Conservation (phyloP, 92 coral and sea anemone genomes). For the Parazoanthus atlanticus region DNA sequence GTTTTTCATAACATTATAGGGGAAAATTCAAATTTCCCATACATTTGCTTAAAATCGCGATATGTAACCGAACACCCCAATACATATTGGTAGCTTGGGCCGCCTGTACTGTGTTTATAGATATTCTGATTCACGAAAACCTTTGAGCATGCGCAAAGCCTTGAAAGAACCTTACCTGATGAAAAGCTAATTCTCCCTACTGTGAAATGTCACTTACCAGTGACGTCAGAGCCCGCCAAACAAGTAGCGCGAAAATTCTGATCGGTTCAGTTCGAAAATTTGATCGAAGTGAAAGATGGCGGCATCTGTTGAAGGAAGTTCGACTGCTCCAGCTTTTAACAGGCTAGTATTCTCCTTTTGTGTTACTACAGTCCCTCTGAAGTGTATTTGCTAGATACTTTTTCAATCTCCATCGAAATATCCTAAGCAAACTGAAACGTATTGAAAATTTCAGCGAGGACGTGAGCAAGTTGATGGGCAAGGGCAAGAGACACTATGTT, state of each 20-base stretch:
- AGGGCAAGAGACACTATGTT: slow-evolving; percentile 87
- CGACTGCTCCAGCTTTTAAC: slow-evolving; percentile 32
- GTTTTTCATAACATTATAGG: too few relatives aligned
- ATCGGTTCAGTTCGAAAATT: slow-evolving; percentile 24
- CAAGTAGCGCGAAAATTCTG: slow-evolving; percentile 87
- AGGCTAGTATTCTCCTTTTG: slow-evolving; percentile 4
- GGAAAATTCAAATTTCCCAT: too few relatives aligned
- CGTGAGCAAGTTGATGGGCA: slow-evolving; percentile 85
- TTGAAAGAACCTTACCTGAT: neutral
- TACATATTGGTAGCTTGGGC: too few relatives aligned
- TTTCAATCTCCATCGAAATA: neutral
- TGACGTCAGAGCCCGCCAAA: slow-evolving; percentile 93
- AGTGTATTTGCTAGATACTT: neutral
- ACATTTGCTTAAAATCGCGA: too few relatives aligned
- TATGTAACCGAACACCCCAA: too few relatives aligned
- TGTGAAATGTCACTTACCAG: neutral
- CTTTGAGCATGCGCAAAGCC: too few relatives aligned
- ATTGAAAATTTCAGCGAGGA: slow-evolving; percentile 74
- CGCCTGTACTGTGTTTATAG: too few relatives aligned
- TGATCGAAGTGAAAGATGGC: slow-evolving; percentile 39
- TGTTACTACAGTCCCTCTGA: neutral
- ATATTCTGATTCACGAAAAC: too few relatives aligned
- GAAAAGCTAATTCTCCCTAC: slow-evolving; percentile 3
- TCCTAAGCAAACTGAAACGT: neutral
- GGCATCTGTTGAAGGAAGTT: neutral